Percentiles rank a stretch among this genome's conserved stretches.
Conservation (phyloP, 1,140 invertebrate species). For the Drosophila chauvacae region DNA sequence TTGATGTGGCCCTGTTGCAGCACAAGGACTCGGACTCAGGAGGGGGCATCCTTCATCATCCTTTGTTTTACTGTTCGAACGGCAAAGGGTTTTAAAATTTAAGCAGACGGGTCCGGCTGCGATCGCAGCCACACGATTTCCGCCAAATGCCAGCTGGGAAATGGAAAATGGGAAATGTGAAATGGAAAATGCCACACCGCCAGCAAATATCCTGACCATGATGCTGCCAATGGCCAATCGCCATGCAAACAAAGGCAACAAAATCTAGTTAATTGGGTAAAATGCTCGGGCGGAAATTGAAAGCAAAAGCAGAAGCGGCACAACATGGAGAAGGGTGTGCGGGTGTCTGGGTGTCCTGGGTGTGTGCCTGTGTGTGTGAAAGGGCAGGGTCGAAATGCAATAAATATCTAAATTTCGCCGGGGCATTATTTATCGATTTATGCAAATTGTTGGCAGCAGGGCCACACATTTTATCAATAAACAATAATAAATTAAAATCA, state of each 20-base stretch:
- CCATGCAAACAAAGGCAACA: constrained; percentile 59
- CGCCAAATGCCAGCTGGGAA: constrained; percentile 53
- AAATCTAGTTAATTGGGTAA: constrained; percentile 82
- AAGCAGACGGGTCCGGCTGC: constrained; percentile 4
- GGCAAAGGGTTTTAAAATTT: constrained; percentile 21
- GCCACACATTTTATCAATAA: constrained; percentile 76
- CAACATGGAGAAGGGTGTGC: neutral
- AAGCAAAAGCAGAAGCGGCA: constrained; percentile 66
- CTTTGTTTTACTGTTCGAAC: constrained; percentile 15
- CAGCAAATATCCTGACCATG: constrained; percentile 18
- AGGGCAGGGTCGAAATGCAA: constrained; percentile 55
- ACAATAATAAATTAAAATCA: constrained; percentile 82
- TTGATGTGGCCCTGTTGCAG: neutral
- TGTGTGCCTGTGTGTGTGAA: neutral
- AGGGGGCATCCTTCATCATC: constrained; percentile 17
- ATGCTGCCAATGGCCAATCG: constrained; percentile 22
- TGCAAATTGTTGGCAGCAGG: constrained; percentile 58
- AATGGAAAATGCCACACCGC: constrained; percentile 11
- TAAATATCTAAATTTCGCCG: constrained; percentile 72
- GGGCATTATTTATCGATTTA: constrained; percentile 80
- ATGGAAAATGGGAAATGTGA: constrained; percentile 43
- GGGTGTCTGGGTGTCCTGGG: neutral
- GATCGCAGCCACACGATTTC: constrained; percentile 65
- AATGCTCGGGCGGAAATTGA: constrained; percentile 75
- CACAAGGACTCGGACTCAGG: neutral